phyloP scores from a whole-genome alignment of 2,113 vertebrate species.

The Proterorhinus semilunaris region DNA sequence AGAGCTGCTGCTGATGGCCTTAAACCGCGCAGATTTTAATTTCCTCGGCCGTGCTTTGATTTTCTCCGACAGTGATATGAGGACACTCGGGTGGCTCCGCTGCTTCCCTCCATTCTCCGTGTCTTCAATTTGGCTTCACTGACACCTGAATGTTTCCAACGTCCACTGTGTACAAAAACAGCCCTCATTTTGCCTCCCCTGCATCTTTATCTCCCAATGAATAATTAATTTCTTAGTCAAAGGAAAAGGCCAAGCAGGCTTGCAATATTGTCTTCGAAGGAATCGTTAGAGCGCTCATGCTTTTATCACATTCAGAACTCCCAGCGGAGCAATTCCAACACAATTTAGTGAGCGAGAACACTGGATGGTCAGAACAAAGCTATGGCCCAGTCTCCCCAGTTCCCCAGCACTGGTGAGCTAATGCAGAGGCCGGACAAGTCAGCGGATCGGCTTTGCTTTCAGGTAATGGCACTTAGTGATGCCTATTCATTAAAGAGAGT shows the following conservation, averaged over 20 bases:
- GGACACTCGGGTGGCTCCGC: conserved; percentile 32
- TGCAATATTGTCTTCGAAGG: conserved; percentile 59
- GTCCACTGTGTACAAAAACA: conserved; percentile 52
- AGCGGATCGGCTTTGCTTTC: conserved; percentile 54
- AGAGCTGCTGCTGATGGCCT: conserved; percentile 13
- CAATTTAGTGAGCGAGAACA: conserved; percentile 64
- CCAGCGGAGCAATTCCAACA: conserved; percentile 63
- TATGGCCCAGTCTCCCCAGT: conserved; percentile 37
- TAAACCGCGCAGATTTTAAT: conserved; percentile 42
- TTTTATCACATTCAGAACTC: conserved; percentile 59
- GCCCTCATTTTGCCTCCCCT: conserved; percentile 38
- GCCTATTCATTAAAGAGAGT: conserved; percentile 73
- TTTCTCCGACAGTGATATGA: conserved; percentile 20
- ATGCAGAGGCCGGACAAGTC: conserved; percentile 46
- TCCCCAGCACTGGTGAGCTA: conserved; percentile 49
- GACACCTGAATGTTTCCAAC: conserved; percentile 51
- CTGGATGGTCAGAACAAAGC: conserved; percentile 53
- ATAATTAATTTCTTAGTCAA: conserved; percentile 70
- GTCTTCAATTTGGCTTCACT: conserved; percentile 45
- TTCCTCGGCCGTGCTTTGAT: conserved; percentile 27
- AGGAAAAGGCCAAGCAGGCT: conserved; percentile 56
- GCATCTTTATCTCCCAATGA: conserved; percentile 59
- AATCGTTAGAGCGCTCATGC: conserved; percentile 57
- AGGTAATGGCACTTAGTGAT: conserved; percentile 64
- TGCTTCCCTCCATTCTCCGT: conserved; percentile 30